These are phyloP conservation scores for Lamellibrachia satsuma DNA, from an alignment of 2,888 invertebrate species.

Conservation along the genomic window DNA sequence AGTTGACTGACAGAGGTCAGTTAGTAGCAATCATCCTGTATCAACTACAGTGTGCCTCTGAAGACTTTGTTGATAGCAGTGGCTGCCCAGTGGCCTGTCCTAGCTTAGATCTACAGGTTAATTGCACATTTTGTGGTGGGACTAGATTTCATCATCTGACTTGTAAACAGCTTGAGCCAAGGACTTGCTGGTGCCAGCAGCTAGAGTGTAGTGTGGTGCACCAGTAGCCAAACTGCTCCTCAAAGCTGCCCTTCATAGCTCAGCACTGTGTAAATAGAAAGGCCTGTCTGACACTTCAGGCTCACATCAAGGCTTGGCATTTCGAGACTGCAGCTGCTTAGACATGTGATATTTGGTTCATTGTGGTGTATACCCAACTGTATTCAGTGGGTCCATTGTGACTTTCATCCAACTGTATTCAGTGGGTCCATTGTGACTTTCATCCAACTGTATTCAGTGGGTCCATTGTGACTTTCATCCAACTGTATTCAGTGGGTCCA, in stretches of 20 bases:
- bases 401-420: not conserved
- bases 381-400: not conserved
- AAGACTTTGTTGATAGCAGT: not conserved
- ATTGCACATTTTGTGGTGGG: not conserved
- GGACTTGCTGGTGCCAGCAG: not conserved
- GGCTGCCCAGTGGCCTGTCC: not conserved
- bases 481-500: not conserved
- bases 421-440: not conserved
- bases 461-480: not conserved
- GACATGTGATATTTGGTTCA: not conserved
- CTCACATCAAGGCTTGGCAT: not conserved
- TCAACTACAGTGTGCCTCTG: not conserved
- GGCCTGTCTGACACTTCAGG: not conserved
- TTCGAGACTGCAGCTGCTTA: not conserved
- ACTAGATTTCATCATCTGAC: slow-evolving; percentile 17
- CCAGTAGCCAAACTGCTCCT: not conserved
- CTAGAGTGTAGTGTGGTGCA: not conserved
- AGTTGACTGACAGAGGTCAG: not conserved
- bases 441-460: not conserved
- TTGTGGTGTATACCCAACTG: not conserved
- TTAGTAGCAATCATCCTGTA: not conserved
- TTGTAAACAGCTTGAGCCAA: not conserved
- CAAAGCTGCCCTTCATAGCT: not conserved
- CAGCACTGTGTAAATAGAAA: not conserved
- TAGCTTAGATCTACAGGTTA: not conserved